These are phyloP conservation scores for Eristalinus sepulchralis DNA, from an alignment of 2,888 invertebrate species.

Conservation along the genomic window DNA sequence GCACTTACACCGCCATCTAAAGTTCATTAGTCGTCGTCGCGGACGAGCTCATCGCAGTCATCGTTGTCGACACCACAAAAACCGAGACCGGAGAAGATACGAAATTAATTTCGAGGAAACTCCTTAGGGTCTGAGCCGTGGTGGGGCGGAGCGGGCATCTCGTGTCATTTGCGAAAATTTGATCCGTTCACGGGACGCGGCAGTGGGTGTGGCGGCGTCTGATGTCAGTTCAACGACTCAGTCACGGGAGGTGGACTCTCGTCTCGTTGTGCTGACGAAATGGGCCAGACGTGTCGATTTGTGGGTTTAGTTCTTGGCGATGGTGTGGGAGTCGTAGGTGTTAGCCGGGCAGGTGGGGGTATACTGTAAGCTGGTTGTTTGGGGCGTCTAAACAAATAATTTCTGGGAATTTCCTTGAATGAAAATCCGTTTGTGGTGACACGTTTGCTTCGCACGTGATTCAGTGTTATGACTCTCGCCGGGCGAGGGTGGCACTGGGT, in stretches of 20 bases:
- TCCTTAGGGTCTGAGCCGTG: constrained; percentile 10
- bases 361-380: constrained; percentile 47
- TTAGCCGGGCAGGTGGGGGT: constrained; percentile 1
- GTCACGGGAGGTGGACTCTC: background rate
- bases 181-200: constrained; percentile 11
- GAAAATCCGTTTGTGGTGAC: constrained; percentile 24
- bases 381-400: constrained; percentile 66
- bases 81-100: constrained; percentile 43
- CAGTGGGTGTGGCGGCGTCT: background rate
- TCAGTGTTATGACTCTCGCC: background rate
- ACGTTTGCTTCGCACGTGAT: constrained; percentile 44
- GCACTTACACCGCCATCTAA: constrained; percentile 63
- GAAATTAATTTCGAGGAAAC: constrained; percentile 60
- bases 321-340: background rate
- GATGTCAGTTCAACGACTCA: constrained; percentile 62
- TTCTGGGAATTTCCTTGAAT: constrained; percentile 26
- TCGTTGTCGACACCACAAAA: constrained; percentile 26
- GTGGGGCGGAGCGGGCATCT: constrained; percentile 2
- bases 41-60: background rate
- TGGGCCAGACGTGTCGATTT: constrained; percentile 71
- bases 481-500: background rate
- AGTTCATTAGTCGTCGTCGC: constrained; percentile 63
- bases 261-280: constrained; percentile 41
- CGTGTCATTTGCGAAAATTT: constrained; percentile 56
- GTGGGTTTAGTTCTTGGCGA: constrained; percentile 36